Conservation (phyloP, 2,797 vertebrate genomes). For the Coendou prehensilis region DNA sequence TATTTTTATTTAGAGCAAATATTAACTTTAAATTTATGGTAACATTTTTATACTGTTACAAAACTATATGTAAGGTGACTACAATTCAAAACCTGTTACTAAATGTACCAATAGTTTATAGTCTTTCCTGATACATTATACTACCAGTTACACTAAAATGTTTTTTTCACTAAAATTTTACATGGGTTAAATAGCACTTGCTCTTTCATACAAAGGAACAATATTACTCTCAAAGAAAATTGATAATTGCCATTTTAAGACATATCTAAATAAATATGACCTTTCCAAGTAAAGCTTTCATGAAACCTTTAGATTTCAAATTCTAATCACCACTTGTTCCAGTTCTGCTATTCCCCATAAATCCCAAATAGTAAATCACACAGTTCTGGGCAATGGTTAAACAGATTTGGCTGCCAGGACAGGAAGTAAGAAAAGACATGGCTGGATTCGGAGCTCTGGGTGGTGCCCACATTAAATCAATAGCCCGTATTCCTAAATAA, state of each 20-base stretch:
- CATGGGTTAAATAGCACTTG: slow-evolving; percentile 36
- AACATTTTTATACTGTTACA: slow-evolving; percentile 8
- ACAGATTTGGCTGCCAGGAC: slow-evolving; percentile 58
- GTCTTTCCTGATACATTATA: slow-evolving; percentile 22
- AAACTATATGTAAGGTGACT: slow-evolving; percentile 30
- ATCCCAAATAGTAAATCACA: slow-evolving; percentile 60
- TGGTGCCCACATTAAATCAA: slow-evolving; percentile 61
- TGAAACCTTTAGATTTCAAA: slow-evolving; percentile 60
- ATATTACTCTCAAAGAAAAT: slow-evolving; percentile 41
- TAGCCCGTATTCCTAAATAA: slow-evolving; percentile 49
- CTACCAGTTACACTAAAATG: slow-evolving; percentile 34
- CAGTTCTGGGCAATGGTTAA: slow-evolving; percentile 74
- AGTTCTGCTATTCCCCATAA: slow-evolving; percentile 50
- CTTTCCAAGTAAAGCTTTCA: slow-evolving; percentile 65
- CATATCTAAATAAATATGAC: slow-evolving; percentile 46
- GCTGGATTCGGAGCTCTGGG: slow-evolving; percentile 56
- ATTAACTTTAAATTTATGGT: slow-evolving; percentile 49
- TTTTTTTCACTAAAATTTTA: slow-evolving; percentile 31
- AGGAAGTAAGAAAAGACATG: slow-evolving; percentile 67
- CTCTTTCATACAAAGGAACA: slow-evolving; percentile 53
- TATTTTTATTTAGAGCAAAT: slow-evolving; percentile 54
- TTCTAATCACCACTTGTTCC: slow-evolving; percentile 60
- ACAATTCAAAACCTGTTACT: slow-evolving; percentile 48
- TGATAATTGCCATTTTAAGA: slow-evolving; percentile 41
- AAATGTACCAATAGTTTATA: slow-evolving; percentile 29